phyloP scores from a whole-genome alignment of 2,797 vertebrate genomes.

The Arnoldichthys spilopterus region DNA sequence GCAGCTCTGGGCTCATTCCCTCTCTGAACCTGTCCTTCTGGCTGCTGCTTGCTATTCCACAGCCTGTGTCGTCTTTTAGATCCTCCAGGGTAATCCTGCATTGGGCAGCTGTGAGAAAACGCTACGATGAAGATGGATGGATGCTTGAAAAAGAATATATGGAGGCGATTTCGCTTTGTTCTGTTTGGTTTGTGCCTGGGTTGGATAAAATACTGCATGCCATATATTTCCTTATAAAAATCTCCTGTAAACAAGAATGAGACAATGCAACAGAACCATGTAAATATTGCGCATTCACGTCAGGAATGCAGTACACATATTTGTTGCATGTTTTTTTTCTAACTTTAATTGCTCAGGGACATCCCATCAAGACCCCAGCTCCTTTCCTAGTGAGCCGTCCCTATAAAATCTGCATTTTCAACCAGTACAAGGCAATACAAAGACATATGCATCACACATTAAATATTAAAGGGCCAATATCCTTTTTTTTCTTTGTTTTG shows the following conservation, averaged over 20 bases:
- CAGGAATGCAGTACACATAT: not conserved
- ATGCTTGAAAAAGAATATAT: not conserved
- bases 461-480: too few relatives aligned
- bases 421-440: not conserved
- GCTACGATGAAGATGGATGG: not conserved
- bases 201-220: not conserved
- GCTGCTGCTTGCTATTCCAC: slow-evolving; percentile 13
- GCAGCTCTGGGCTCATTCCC: not conserved
- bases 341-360: not conserved
- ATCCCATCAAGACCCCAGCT: not conserved
- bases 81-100: not conserved
- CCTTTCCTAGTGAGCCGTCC: not conserved
- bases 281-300: not conserved
- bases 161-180: not conserved
- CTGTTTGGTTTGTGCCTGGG: too few relatives aligned
- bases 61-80: slow-evolving; percentile 20
- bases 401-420: not conserved
- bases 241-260: too few relatives aligned
- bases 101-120: not conserved
- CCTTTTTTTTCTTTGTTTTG: too few relatives aligned
- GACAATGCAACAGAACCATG: not conserved
- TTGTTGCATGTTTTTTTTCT: not conserved
- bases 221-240: not conserved
- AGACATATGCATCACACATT: not conserved
- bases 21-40: slow-evolving; percentile 10